Conservation (phyloP, 2,797 vertebrate genomes). For the Cygnus olor region DNA sequence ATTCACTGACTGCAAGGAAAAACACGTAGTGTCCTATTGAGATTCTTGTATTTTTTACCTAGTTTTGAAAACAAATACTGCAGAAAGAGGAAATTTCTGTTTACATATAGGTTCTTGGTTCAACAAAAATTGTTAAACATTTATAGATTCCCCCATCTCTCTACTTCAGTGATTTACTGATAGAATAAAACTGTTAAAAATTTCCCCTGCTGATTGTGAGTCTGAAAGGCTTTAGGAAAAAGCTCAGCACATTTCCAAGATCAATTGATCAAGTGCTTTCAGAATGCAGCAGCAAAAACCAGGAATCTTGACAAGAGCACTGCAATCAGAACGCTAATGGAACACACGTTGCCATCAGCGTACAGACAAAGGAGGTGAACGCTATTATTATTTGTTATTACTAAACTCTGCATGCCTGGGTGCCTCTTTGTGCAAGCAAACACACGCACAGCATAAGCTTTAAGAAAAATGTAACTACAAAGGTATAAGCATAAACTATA, state of each 20-base stretch:
- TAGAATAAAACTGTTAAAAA: not conserved
- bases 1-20: not conserved
- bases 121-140: not conserved
- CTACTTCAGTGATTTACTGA: not conserved
- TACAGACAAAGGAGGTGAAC: not conserved
- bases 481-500: not conserved
- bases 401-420: not conserved
- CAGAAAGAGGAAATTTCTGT: not conserved
- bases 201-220: not conserved
- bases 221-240: not conserved
- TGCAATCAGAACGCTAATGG: conserved; percentile 2
- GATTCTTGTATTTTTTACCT: not conserved
- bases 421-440: not conserved
- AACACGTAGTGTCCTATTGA: not conserved
- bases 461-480: not conserved
- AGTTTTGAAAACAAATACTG: not conserved
- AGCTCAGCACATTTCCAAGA: not conserved
- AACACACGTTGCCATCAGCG: not conserved
- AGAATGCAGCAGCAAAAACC: not conserved
- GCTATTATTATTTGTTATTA: not conserved
- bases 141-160: not conserved
- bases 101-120: not conserved
- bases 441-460: not conserved
- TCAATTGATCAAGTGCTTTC: conserved; percentile 33
- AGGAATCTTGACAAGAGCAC: not conserved